phyloP scores from a whole-genome alignment of 2,113 vertebrate species.

The Campylomormyrus tamandua region DNA sequence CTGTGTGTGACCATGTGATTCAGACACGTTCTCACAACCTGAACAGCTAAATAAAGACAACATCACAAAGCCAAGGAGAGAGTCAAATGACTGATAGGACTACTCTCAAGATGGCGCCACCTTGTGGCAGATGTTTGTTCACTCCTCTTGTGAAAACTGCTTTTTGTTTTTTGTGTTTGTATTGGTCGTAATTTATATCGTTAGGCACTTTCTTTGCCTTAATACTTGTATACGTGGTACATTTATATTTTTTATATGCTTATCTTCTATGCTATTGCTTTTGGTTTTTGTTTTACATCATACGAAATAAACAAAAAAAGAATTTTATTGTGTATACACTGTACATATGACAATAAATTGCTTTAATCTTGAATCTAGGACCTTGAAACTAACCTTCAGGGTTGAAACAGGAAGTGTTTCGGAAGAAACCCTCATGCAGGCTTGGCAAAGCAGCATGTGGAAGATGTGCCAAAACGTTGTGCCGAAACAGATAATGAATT shows the following conservation, averaged over 20 bases:
- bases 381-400: neutral
- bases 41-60: neutral
- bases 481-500: neutral
- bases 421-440: neutral
- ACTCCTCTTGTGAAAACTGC: neutral
- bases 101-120: neutral
- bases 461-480: neutral
- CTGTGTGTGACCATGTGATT: neutral
- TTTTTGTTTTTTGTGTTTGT: neutral
- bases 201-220: neutral
- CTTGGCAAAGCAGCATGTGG: neutral
- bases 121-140: neutral
- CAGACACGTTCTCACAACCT: neutral
- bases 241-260: neutral
- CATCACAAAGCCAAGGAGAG: neutral
- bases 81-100: neutral
- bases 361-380: neutral
- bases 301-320: neutral
- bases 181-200: neutral
- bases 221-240: neutral
- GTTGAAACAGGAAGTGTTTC: neutral
- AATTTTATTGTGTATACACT: neutral
- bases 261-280: neutral
- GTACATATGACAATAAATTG: neutral
- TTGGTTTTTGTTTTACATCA: too few species aligned